Conservation (phyloP, 1,140 invertebrate species). For the Epicauta chinensis region DNA sequence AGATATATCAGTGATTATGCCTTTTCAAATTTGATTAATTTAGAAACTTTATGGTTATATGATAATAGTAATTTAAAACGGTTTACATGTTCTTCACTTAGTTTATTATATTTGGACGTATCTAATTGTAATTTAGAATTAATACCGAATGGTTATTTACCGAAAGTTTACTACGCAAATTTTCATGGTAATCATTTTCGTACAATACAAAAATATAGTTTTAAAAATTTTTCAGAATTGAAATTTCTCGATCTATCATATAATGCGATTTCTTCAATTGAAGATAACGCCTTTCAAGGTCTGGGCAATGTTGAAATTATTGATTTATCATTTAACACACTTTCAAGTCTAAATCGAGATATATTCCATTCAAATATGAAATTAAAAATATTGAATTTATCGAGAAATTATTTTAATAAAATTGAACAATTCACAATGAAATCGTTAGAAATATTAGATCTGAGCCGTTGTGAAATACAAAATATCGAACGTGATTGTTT, state of each 20-base stretch:
- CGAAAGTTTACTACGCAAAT: constrained; percentile 49
- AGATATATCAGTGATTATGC: constrained; percentile 43
- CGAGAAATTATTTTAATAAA: constrained; percentile 57
- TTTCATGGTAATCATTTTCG: constrained; percentile 56
- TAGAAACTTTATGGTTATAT: constrained; percentile 48
- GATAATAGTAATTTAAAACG: constrained; percentile 49
- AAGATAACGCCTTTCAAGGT: constrained; percentile 49
- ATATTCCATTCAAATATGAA: constrained; percentile 49
- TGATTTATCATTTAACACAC: constrained; percentile 61
- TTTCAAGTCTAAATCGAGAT: constrained; percentile 49
- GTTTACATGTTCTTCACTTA: constrained; percentile 45
- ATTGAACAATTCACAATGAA: constrained; percentile 50
- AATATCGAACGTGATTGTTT: constrained; percentile 48
- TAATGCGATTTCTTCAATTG: constrained; percentile 53
- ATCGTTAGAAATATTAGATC: constrained; percentile 49
- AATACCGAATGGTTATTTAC: constrained; percentile 54
- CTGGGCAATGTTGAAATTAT: constrained; percentile 50
- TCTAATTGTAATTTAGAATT: constrained; percentile 58
- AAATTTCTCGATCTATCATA: constrained; percentile 57
- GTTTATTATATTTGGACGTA: constrained; percentile 53
- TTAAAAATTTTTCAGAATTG: constrained; percentile 53
- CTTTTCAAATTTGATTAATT: constrained; percentile 45
- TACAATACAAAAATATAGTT: constrained; percentile 49
- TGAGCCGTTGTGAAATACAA: constrained; percentile 55
- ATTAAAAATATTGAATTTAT: constrained; percentile 52